These are phyloP conservation scores for Napeogenes inachia DNA, from an alignment of 2,888 invertebrate genomes.

Conservation along the genomic window DNA sequence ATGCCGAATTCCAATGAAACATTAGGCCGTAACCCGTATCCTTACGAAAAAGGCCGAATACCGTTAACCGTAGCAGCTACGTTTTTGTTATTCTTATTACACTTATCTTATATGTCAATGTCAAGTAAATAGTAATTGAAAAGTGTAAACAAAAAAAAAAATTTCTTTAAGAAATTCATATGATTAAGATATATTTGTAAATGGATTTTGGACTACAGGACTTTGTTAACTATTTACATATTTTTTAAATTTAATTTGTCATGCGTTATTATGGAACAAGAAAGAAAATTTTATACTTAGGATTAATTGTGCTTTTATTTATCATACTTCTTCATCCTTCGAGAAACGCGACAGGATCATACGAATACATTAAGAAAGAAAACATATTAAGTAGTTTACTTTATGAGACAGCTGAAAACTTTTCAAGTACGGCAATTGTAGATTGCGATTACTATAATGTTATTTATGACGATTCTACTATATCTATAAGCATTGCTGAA, in stretches of 20 bases:
- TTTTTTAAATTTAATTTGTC: conserved; percentile 16
- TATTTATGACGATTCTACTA: conserved; percentile 53
- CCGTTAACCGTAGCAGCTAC: too few species aligned
- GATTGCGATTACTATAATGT: conserved; percentile 62
- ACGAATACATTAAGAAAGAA: conserved; percentile 66
- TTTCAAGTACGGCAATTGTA: conserved; percentile 54
- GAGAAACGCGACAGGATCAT: conserved; percentile 49
- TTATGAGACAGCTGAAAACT: conserved; percentile 61
- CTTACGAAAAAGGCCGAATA: too few species aligned
- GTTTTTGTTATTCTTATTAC: too few species aligned
- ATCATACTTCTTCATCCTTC: conserved; percentile 56
- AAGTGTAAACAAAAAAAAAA: too few species aligned
- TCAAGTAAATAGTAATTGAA: too few species aligned
- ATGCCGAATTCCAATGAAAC: too few species aligned
- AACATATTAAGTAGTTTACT: conserved; percentile 62
- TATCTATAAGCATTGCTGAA: conserved; percentile 52
- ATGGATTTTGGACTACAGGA: too few species aligned
- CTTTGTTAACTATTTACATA: background rate
- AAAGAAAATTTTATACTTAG: conserved; percentile 51
- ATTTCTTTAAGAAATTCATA: too few species aligned
- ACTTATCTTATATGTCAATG: too few species aligned
- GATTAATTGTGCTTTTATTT: conserved; percentile 41
- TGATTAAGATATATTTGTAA: too few species aligned
- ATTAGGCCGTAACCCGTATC: too few species aligned
- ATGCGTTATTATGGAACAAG: conserved; percentile 51